A percentile compares a stretch with the other conserved stretches of the same genome.
These are phyloP conservation scores for Diadophis punctatus DNA, from an alignment of 2,113 vertebrate species.

Conservation along the genomic window DNA sequence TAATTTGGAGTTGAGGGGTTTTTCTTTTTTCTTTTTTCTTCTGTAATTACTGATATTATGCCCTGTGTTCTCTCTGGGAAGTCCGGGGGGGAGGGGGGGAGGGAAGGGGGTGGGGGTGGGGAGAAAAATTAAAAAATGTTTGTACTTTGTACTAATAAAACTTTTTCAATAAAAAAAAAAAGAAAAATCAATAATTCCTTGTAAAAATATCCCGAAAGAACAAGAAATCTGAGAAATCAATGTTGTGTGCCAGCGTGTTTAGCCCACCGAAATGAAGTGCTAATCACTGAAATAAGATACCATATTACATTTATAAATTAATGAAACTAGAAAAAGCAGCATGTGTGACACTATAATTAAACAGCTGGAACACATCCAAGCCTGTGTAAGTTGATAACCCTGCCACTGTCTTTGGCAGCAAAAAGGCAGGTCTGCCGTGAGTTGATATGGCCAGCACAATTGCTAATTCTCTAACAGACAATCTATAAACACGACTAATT, in stretches of 20 bases:
- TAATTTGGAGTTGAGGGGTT: too few species aligned
- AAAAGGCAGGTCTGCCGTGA: conserved; percentile 73
- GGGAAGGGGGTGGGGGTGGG: too few species aligned
- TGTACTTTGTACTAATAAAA: too few species aligned
- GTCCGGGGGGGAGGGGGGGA: too few species aligned
- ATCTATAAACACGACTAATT: conserved; percentile 77
- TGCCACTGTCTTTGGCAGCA: conserved; percentile 73
- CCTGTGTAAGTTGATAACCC: conserved; percentile 79
- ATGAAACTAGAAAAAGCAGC: conserved; percentile 78
- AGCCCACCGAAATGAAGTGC: conserved; percentile 76
- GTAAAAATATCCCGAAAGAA: conserved; percentile 68
- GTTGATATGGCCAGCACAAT: conserved; percentile 69
- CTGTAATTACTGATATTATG: too few species aligned
- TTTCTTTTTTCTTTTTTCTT: too few species aligned
- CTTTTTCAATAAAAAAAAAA: too few species aligned
- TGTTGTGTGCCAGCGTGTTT: conserved; percentile 69
- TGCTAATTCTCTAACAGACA: conserved; percentile 71
- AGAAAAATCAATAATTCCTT: conserved; percentile 62
- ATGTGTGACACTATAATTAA: conserved; percentile 76
- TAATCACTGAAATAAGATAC: conserved; percentile 79
- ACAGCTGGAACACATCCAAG: conserved; percentile 77
- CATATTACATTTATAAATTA: conserved; percentile 77
- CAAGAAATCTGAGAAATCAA: conserved; percentile 69
- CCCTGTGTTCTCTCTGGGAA: too few species aligned
- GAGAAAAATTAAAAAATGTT: too few species aligned